Base-by-base conservation (phyloP, 64 coral and sea anemone species). In the Montipora cactus region DNA sequence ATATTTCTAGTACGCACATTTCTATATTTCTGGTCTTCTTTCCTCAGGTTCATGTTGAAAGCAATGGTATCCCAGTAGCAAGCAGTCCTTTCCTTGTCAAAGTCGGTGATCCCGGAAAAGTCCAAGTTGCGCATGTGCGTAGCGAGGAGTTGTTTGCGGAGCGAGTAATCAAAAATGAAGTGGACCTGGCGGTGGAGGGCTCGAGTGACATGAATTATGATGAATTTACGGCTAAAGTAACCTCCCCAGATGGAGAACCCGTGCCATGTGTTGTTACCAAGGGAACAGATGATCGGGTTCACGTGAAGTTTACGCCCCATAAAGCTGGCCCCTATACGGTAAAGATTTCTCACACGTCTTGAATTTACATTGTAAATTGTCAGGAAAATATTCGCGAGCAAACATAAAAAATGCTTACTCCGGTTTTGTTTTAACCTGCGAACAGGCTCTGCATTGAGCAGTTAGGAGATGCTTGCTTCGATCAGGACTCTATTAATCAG, bases 151-250 rank as follows among this genome's bases (percentile, higher is more conserved):
- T 87, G 7, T 86, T 77, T 85, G n/a, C 92, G 18, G 94, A 95
- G 76, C 84, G 93, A 22, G 72, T 97, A 0, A 94, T 91, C 81
- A 94, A 91, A 18, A 97, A 75, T 61, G 96, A 97, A 72, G 96
- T 97, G 20, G 96, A 97, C 78, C 74, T 97, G 12, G 89, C 96
- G 14, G 83, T 97, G 59, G 96, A 97, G 49, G 94, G 77, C n/a
- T 50, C 96, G 13, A 76, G 68, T 53, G 92, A 92, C 22, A 92
- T 89, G 79, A 90, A 94, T 49, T 84, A 85, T 7, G 55, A 93
- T 22, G 67, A 75, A 10, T 87, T 97, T 59, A 92, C 86, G 51
- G 95, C 95, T 25, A 94, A 64, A 8, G 89, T 97, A 4, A 83
- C 89, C n/a, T 85, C 81, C 7, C 95, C 95, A 61, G 92, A 94